Percentiles rank a stretch among this genome's conserved stretches.
Evolutionary conservation across 2,888 invertebrate species (phyloP).

Genomic region (Dinocampus coccinellae): DNA sequence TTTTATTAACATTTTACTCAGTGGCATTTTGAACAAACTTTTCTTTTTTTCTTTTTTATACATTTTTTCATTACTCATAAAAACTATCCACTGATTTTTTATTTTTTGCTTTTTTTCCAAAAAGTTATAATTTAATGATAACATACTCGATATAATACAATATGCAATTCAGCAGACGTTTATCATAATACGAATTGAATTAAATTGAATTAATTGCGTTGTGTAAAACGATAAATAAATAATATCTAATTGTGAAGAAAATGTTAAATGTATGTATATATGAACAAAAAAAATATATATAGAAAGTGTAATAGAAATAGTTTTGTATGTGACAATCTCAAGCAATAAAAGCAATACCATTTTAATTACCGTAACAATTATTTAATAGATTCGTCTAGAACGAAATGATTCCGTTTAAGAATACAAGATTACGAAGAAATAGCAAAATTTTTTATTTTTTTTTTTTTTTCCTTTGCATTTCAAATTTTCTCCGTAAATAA

Average conservation of each 20-base stretch:
- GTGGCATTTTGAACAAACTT: background rate
- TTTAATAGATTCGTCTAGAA: conserved; percentile 55
- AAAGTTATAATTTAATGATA: conserved; percentile 3
- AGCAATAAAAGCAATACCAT: conserved; percentile 55
- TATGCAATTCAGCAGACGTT: background rate
- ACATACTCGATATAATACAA: background rate
- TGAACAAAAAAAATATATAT: conserved; percentile 44
- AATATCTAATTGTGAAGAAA: conserved; percentile 51
- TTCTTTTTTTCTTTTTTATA: background rate
- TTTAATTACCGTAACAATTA: conserved; percentile 56
- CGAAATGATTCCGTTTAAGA: conserved; percentile 49
- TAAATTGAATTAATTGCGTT: conserved; percentile 44
- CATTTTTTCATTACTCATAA: background rate
- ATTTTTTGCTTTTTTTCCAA: background rate
- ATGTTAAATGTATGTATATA: conserved; percentile 48
- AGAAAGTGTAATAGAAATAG: conserved; percentile 14
- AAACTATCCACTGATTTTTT: background rate
- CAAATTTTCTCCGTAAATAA: conserved; percentile 13
- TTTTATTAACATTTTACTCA: background rate
- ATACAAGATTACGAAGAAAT: conserved; percentile 52
- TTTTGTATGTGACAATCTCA: conserved; percentile 41
- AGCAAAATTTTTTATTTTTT: too few species aligned
- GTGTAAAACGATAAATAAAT: conserved; percentile 58
- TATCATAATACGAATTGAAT: conserved; percentile 45
- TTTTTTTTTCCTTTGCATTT: conserved; percentile 17